Evolutionary conservation across 2,888 invertebrate genomes (phyloP).

Genomic region (Hyposoter dolosus): DNA sequence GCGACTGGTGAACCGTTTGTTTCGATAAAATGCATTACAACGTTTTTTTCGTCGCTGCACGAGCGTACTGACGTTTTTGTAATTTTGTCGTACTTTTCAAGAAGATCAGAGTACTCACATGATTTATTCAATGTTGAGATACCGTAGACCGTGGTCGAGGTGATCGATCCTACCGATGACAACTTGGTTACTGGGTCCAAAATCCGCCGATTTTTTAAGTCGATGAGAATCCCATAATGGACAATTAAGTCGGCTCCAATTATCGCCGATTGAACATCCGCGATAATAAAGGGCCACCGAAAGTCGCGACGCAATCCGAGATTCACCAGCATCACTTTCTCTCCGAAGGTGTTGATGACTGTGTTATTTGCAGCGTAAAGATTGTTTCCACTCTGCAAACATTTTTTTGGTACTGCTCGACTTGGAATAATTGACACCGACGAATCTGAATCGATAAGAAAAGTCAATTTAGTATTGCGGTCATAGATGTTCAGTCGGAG

Average conservation of each 20-base stretch:
- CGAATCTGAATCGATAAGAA: not conserved
- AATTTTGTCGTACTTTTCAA: too few relatives aligned
- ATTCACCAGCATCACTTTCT: constrained; percentile 26
- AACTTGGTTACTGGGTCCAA: constrained; percentile 64
- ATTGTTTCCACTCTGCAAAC: not conserved
- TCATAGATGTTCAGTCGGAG: not conserved
- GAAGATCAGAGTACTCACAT: too few relatives aligned
- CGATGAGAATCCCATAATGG: constrained; percentile 77
- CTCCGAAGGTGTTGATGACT: not conserved
- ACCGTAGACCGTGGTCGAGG: not conserved
- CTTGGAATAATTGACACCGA: not conserved
- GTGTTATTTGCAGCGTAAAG: constrained; percentile 2
- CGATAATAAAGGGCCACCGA: constrained; percentile 77
- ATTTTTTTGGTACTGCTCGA: not conserved
- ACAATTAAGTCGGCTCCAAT: constrained; percentile 79
- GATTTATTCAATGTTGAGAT: not conserved
- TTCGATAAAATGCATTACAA: too few relatives aligned
- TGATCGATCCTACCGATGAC: not conserved
- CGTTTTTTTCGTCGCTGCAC: too few relatives aligned
- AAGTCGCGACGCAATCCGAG: constrained; percentile 76
- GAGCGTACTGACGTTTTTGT: too few relatives aligned
- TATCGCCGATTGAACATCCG: constrained; percentile 78
- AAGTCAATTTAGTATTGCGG: not conserved
- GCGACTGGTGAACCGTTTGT: not conserved
- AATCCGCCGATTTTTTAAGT: constrained; percentile 71